Evolutionary conservation across 1,140 invertebrate genomes (phyloP), one percentile per base, ranked within the genome.

Genomic region (Lasioglossum albipes): DNA sequence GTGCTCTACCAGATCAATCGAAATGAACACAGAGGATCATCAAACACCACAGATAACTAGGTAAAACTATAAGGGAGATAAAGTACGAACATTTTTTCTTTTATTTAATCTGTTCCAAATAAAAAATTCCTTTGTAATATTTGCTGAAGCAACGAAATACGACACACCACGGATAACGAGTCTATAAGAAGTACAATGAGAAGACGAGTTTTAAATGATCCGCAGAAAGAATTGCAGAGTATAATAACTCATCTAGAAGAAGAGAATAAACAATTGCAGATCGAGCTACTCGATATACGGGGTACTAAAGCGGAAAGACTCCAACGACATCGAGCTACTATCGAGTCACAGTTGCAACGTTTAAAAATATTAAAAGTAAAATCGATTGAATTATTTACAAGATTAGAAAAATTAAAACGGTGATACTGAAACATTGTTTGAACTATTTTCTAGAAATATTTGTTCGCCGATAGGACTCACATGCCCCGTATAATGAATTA

Each of bases 171-270:
- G 12, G 90, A 92, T 72, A 84, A 84, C 10, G 85, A 85, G 42
- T 92, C 91, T n/a, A 45, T 91, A 65, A 88, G 90, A 65, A 91
- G 90, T 83, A 90, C 93, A 16, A 88, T 91, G 16, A 89, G 83
- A 83, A 87, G 88, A 79, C 92, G 91, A 81, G 87, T 92, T 72
- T 84, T 91, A 27, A 89, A 85, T 78, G 92, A 93, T 88, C 93
- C 93, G 20, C 92, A 93, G 70, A 92, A 93, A 70, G 94, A 95
- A 86, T 85, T 94, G 5, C 94, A 94, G 85, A 94, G 94, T 78
- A 94, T 94, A 42, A 94, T 94, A 81, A 91, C 86, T 86, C 91
- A 94, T 80, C 87, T 95, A 52, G 94, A 94, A 86, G 91, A 94
- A 73, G 94, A 94, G 87, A 94, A 94, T 82, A 92, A 87, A 88